phyloP scores from a whole-genome alignment of 2,113 vertebrate genomes.

The Ammodytes marinus region DNA sequence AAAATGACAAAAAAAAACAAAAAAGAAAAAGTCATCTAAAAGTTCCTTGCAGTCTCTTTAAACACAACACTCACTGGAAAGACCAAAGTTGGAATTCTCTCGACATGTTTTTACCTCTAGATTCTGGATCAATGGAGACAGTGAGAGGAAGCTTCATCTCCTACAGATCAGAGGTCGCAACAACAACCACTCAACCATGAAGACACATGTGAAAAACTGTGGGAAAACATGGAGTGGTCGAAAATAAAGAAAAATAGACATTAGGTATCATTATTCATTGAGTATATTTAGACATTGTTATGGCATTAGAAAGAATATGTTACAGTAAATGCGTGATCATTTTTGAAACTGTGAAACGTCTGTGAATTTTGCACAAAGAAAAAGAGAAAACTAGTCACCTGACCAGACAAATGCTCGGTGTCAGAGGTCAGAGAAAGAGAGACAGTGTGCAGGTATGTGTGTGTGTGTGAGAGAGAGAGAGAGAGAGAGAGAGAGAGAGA shows the following conservation, averaged over 20 bases:
- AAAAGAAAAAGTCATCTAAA: too few species aligned
- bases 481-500: neutral
- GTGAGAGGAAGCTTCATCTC: conserved; percentile 15
- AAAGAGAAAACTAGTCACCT: neutral
- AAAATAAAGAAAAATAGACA: neutral
- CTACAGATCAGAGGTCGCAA: conserved; percentile 53
- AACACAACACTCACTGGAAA: neutral
- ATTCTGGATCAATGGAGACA: neutral
- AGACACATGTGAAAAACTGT: neutral
- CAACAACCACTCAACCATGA: conserved; percentile 29
- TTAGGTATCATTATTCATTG: too few species aligned
- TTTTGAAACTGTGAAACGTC: neutral
- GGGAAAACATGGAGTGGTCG: neutral
- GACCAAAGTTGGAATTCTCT: neutral
- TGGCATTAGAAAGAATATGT: neutral
- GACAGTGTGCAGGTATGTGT: conserved; percentile 37
- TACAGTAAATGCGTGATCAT: neutral
- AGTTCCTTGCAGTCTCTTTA: too few species aligned
- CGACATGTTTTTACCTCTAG: conserved; percentile 1
- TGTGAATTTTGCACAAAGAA: neutral
- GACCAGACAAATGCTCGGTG: neutral
- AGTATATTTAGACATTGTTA: too few species aligned
- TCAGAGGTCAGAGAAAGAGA: conserved; percentile 54
- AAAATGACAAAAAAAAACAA: too few species aligned
- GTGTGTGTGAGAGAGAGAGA: neutral